These are phyloP conservation scores for Neelides folsomi DNA, from an alignment of 2,888 invertebrate genomes.

Conservation along the genomic window DNA sequence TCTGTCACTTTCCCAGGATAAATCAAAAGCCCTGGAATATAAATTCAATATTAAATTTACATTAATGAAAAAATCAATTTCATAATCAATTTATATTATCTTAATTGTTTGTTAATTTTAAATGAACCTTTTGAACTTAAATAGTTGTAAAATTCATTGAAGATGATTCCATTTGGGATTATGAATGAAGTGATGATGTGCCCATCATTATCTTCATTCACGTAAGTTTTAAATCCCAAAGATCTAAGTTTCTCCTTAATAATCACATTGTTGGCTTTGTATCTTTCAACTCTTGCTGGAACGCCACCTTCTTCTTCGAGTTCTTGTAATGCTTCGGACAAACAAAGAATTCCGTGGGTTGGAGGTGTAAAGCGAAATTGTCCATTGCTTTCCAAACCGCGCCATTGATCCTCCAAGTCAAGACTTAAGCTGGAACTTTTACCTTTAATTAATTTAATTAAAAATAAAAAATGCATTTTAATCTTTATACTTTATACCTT, in stretches of 20 bases:
- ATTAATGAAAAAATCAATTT: neutral
- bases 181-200: slow-evolving; percentile 41
- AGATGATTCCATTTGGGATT: slow-evolving; percentile 38
- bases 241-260: slow-evolving; percentile 38
- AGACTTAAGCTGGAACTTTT: slow-evolving; percentile 37
- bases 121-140: slow-evolving; percentile 38
- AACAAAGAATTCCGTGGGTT: slow-evolving; percentile 41
- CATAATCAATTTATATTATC: neutral
- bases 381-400: slow-evolving; percentile 37
- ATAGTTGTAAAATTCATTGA: slow-evolving; percentile 38
- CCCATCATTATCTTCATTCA: slow-evolving; percentile 35
- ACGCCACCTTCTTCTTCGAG: slow-evolving; percentile 39
- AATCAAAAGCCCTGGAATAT: slow-evolving; percentile 39
- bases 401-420: slow-evolving; percentile 40
- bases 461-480: slow-evolving; percentile 2
- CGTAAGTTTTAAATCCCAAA: slow-evolving; percentile 38
- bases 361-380: slow-evolving; percentile 44
- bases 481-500: slow-evolving; percentile 35
- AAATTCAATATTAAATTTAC: no score
- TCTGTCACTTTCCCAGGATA: slow-evolving; percentile 41
- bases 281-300: slow-evolving; percentile 37
- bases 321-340: slow-evolving; percentile 38
- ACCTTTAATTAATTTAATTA: slow-evolving; percentile 32
- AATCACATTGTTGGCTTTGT: slow-evolving; percentile 37
- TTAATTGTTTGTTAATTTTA: slow-evolving; percentile 1